Evolutionary conservation across 2,797 vertebrate genomes (phyloP), one percentile per base, ranked within the genome.

Genomic region (Bradypodion ventrale): DNA sequence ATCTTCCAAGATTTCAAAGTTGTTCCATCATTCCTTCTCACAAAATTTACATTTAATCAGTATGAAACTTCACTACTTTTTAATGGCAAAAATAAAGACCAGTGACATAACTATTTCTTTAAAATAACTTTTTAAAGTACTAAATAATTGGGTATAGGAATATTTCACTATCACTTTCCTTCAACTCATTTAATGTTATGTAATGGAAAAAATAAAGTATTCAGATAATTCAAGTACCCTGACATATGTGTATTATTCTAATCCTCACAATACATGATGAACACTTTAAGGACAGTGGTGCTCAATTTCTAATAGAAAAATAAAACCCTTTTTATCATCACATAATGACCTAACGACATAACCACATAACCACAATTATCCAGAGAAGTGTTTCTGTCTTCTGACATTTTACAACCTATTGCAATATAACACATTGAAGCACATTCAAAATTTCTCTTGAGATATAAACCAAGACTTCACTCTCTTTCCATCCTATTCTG

Each of bases 101-200:
- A 10, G 25, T 40, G 23, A 15, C 6, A 27, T 37, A 56, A 56
- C 52, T 76, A 21, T 32, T 35, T 16, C n/a, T 52, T 75, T 75
- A 75, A 75, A 25, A 65, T 46, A 2, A 69, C 10, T 68, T 32
- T 27, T 1, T 29, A 37, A 12, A 70, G 27, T 42, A 81, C 79
- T 78, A 65, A 79, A 63, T 85, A 89, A n/a, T 2, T 3, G 29
- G 80, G 83, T 66, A 68, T 29, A 44, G 78, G 73, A 46, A 56
- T 40, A 19, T 68, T 59, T 59, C 70, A 79, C 76, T 46, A n/a
- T 87, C 72, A 0, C 79, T 60, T 66, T 84, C 59, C 88, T 85
- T 89, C 42, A 62, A 29, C 86, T 84, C 29, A 52, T 3, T 79
- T 10, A 2, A 4, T 29, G n/a, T 21, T 27, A 5, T 49, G 46